These are phyloP conservation scores for Callyntrura guangdongensis DNA, from an alignment of 2,888 invertebrate species.

Conservation along the genomic window DNA sequence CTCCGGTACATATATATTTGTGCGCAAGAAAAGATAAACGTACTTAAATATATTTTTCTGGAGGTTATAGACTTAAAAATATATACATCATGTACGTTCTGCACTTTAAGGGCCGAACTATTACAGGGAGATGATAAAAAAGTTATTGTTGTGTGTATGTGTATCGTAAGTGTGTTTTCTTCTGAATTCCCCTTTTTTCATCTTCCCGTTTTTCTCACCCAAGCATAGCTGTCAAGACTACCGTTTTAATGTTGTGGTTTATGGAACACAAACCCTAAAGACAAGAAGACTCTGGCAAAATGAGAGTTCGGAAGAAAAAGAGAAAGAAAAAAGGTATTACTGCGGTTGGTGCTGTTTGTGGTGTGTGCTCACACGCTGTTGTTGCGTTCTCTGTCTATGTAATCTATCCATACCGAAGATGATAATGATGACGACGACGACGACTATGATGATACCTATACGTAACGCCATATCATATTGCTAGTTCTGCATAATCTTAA, in stretches of 20 bases:
- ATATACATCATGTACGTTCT: background rate
- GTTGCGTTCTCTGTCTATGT: background rate
- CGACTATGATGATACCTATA: background rate
- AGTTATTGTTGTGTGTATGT: slow-evolving; percentile 69
- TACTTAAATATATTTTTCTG: no score
- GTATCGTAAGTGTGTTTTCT: slow-evolving; percentile 68
- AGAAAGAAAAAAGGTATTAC: slow-evolving; percentile 31
- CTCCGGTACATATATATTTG: background rate
- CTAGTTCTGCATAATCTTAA: slow-evolving; percentile 35
- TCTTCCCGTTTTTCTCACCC: slow-evolving; percentile 52
- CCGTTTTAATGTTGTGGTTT: slow-evolving; percentile 79
- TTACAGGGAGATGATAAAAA: slow-evolving; percentile 78
- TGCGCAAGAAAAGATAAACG: background rate
- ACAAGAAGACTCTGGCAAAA: slow-evolving; percentile 25
- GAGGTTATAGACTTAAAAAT: background rate
- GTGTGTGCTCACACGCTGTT: slow-evolving; percentile 22
- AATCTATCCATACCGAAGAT: no score
- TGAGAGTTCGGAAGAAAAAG: background rate
- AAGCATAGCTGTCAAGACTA: slow-evolving; percentile 77
- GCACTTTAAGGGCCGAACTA: slow-evolving; percentile 53
- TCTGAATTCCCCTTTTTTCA: slow-evolving; percentile 70
- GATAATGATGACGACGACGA: no score
- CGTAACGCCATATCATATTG: background rate
- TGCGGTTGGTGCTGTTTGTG: slow-evolving; percentile 38
- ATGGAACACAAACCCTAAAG: slow-evolving; percentile 67